Evolutionary conservation across 2,888 invertebrate species (phyloP).

Genomic region (Philopedon plagiatum): DNA sequence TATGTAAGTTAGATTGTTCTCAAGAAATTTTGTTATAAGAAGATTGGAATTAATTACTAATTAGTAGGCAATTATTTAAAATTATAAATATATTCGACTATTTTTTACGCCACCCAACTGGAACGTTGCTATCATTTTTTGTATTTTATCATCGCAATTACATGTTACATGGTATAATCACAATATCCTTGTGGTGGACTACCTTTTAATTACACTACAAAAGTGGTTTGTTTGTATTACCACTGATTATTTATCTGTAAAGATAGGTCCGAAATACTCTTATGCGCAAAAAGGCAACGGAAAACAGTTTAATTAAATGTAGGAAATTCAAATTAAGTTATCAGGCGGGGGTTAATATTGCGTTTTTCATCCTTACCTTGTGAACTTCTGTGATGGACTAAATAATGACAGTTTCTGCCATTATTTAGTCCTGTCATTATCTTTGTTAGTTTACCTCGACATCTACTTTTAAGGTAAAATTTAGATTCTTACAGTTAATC

Average conservation of each 20-base stretch:
- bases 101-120: constrained; percentile 7
- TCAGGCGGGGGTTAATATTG: no score
- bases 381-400: no score
- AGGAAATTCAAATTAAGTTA: no score
- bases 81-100: not conserved
- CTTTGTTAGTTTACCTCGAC: no score
- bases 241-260: not conserved
- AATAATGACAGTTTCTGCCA: no score
- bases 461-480: no score
- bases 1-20: not conserved
- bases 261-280: not conserved
- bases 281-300: no score
- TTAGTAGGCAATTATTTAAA: constrained; percentile 2
- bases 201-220: constrained; percentile 7
- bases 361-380: no score
- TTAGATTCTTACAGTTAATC: no score
- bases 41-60: not conserved
- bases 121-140: constrained; percentile 2
- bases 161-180: constrained; percentile 1
- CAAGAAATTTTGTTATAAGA: constrained; percentile 11
- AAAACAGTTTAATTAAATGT: no score
- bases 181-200: constrained; percentile 13
- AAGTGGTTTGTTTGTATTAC: constrained; percentile 17
- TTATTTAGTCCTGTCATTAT: no score
- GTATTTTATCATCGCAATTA: constrained; percentile 1